A percentile compares a stretch with the other conserved stretches of the same genome.
phyloP scores from a whole-genome alignment of 1,140 invertebrate species.

The Eubasilissa regina region DNA sequence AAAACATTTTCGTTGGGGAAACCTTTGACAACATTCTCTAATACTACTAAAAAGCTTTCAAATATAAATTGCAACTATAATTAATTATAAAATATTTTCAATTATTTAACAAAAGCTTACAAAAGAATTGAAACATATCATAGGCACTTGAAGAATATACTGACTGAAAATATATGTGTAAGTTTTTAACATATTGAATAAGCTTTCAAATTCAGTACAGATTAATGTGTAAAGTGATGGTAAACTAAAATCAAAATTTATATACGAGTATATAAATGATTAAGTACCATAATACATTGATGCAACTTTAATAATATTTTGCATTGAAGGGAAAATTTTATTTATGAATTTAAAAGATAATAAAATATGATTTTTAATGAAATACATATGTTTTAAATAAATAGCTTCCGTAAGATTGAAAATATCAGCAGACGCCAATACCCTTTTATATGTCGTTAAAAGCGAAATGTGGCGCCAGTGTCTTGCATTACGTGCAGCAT shows the following conservation, averaged over 20 bases:
- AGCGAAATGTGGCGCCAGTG: slow-evolving; percentile 37
- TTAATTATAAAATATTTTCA: slow-evolving; percentile 3
- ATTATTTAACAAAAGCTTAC: background rate
- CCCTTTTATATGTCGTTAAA: slow-evolving; percentile 19
- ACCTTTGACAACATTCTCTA: slow-evolving; percentile 45
- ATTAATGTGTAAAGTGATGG: no score
- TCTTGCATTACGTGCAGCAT: slow-evolving; percentile 56
- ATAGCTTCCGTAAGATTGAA: background rate
- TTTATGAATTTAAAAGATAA: background rate
- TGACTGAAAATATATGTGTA: no score
- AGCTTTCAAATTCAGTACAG: no score
- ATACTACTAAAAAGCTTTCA: slow-evolving; percentile 1
- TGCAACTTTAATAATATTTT: no score
- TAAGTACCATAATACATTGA: no score
- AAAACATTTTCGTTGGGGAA: slow-evolving; percentile 57
- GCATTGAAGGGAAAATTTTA: background rate
- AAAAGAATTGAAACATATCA: slow-evolving; percentile 36
- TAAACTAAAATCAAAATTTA: no score
- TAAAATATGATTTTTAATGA: background rate
- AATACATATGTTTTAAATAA: background rate
- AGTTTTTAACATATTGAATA: no score
- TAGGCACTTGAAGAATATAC: slow-evolving; percentile 51
- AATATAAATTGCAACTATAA: background rate
- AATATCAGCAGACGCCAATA: slow-evolving; percentile 38
- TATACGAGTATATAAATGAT: no score